Conservation (phyloP, 2,113 vertebrate species). For the Albula goreensis region DNA sequence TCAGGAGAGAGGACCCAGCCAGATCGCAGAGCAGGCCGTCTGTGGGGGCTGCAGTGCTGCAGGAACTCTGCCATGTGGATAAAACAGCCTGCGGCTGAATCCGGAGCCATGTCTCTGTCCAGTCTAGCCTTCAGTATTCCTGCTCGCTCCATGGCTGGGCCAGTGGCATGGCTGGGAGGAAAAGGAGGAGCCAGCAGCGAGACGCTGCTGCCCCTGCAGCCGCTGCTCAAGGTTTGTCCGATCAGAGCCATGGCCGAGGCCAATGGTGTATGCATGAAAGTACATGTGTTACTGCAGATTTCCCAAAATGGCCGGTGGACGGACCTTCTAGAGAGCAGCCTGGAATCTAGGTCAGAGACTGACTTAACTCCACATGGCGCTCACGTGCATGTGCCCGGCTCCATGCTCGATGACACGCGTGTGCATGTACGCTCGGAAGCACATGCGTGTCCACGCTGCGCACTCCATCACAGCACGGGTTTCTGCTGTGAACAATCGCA, state of each 20-base stretch:
- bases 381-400: not conserved
- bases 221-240: not conserved
- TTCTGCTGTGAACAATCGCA: not conserved
- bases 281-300: constrained; percentile 7
- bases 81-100: too few relatives aligned
- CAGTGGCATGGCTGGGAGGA: too few relatives aligned
- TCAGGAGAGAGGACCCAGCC: too few relatives aligned
- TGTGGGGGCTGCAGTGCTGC: too few relatives aligned
- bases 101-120: too few relatives aligned
- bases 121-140: too few relatives aligned
- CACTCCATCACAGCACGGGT: not conserved
- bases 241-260: constrained; percentile 17
- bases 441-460: not conserved
- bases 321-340: not conserved
- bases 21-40: too few relatives aligned
- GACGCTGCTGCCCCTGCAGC: too few relatives aligned
- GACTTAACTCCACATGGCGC: not conserved
- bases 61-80: too few relatives aligned
- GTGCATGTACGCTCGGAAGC: not conserved
- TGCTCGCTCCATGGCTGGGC: too few relatives aligned
- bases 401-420: not conserved
- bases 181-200: too few relatives aligned
- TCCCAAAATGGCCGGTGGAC: not conserved
- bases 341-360: constrained; percentile 27
- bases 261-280: not conserved